phyloP scores from a whole-genome alignment of 2,113 vertebrate species.

The Myiozetetes cayanensis region DNA sequence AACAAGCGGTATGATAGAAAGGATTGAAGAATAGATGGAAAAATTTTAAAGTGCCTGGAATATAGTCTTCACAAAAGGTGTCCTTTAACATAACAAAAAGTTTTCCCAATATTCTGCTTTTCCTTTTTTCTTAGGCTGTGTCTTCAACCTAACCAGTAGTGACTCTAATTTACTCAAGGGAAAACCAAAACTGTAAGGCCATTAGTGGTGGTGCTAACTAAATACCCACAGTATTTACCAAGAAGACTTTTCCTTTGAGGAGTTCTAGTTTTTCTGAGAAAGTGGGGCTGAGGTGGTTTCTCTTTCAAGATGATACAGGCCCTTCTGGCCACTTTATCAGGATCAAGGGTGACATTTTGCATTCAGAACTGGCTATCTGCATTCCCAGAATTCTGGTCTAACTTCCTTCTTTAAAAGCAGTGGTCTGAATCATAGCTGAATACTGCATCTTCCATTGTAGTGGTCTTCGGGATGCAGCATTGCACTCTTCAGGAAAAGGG shows the following conservation, averaged over 20 bases:
- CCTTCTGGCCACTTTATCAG: not conserved
- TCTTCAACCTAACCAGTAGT: not conserved
- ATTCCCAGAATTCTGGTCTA: not conserved
- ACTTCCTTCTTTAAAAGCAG: not conserved
- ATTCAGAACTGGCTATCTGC: not conserved
- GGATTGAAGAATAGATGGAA: not conserved
- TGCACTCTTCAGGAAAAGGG: not conserved
- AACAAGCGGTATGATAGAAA: not conserved
- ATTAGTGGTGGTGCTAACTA: not conserved
- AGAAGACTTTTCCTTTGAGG: not conserved
- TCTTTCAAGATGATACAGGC: not conserved
- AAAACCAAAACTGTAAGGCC: not conserved
- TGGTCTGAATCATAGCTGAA: not conserved
- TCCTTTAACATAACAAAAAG: not conserved
- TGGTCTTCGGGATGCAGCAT: not conserved
- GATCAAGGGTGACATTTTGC: not conserved
- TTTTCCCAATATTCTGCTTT: not conserved
- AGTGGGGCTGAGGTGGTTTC: fast-evolving
- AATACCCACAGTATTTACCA: not conserved
- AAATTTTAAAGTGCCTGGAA: not conserved
- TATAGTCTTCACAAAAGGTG: not conserved
- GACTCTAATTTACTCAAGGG: not conserved
- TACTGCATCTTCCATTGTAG: not conserved
- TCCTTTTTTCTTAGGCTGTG: not conserved
- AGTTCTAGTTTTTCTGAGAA: not conserved